A percentile compares a stretch with the other conserved stretches of the same genome.
Conservation (phyloP, 1,140 invertebrate species). For the Portunus trituberculatus region DNA sequence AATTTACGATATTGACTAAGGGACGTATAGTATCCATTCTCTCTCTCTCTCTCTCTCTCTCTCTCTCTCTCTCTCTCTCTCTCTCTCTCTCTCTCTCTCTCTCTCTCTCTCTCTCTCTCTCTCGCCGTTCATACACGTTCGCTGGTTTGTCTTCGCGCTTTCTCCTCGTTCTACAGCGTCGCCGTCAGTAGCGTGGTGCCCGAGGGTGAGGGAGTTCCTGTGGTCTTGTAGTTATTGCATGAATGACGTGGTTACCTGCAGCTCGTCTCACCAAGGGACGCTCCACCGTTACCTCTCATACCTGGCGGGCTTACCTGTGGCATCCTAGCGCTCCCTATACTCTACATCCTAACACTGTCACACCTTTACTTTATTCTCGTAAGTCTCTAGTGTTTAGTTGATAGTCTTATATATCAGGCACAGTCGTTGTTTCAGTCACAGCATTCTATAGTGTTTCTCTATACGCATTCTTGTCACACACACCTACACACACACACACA, state of each 20-base stretch:
- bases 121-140: not conserved
- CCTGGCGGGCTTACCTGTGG: not conserved
- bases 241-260: not conserved
- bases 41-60: constrained; percentile 7
- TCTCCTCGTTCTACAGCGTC: not conserved
- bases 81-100: not conserved
- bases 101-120: not conserved
- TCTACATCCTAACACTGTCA: no score
- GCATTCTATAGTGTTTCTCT: not conserved
- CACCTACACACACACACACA: constrained; percentile 39
- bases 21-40: no score
- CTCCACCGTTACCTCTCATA: not conserved
- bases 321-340: no score
- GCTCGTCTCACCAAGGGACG: not conserved
- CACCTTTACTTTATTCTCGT: no score
- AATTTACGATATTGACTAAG: no score
- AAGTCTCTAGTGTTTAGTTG: no score
- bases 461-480: constrained; percentile 7
- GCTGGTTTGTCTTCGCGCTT: not conserved
- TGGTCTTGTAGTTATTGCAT: constrained; percentile 22
- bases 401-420: no score
- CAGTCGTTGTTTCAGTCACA: no score
- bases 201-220: not conserved
- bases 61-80: not conserved
- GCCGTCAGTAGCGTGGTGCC: not conserved